A percentile compares a stretch with the other conserved stretches of the same genome.
These are phyloP conservation scores for Chrysomela aeneicollis DNA, from an alignment of 2,888 invertebrate genomes.

Conservation along the genomic window DNA sequence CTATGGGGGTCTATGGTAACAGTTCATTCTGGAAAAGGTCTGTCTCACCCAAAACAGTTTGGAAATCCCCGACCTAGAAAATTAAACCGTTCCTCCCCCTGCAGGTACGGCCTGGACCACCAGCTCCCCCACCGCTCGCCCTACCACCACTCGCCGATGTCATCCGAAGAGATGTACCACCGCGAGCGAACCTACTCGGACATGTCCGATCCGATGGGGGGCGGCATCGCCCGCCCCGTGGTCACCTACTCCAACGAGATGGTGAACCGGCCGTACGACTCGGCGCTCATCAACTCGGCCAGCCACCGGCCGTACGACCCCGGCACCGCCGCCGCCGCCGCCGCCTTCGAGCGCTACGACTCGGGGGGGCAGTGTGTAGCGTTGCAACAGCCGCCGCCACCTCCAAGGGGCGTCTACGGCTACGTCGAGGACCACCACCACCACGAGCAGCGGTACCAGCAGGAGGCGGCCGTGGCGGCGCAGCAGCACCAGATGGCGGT, in stretches of 20 bases:
- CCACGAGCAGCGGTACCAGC: conserved; percentile 67
- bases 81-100: neutral
- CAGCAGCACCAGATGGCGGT: conserved; percentile 65
- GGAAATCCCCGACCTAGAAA: too few relatives aligned
- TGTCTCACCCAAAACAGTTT: too few relatives aligned
- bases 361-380: conserved; percentile 58
- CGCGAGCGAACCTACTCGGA: conserved; percentile 66
- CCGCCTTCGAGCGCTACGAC: conserved; percentile 63
- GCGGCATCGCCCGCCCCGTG: conserved; percentile 65
- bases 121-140: conserved; percentile 64
- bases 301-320: conserved; percentile 69
- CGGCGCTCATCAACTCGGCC: conserved; percentile 62
- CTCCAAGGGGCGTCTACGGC: conserved; percentile 69
- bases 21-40: too few relatives aligned
- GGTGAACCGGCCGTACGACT: conserved; percentile 62
- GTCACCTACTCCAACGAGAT: conserved; percentile 68
- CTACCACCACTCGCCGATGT: conserved; percentile 72
- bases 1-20: too few relatives aligned
- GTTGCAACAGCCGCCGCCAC: conserved; percentile 61
- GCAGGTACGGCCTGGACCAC: conserved; percentile 65
- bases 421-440: conserved; percentile 68
- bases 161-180: conserved; percentile 64
- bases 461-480: conserved; percentile 55
- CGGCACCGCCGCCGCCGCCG: conserved; percentile 63
- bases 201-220: conserved; percentile 70